Base-by-base conservation (phyloP, 2,113 vertebrate species). In the Acanthochromis polyacanthus region DNA sequence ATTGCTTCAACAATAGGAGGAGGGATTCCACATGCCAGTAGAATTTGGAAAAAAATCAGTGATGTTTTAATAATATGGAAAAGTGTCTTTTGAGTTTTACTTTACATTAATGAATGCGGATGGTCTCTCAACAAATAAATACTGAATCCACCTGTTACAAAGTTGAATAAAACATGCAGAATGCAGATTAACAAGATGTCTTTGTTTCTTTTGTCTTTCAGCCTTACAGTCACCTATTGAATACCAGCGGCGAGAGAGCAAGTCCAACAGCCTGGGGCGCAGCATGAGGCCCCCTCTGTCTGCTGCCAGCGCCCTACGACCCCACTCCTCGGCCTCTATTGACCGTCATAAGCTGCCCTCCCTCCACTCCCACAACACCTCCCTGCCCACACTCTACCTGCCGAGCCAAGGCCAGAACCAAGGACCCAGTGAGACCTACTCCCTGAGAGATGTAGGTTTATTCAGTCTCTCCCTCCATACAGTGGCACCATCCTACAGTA, bases 161-260 rank as follows among this genome's bases (percentile, higher is more conserved):
- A 43, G 14, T 22, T 40, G 38, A 61, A 22, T 56, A 19, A 56
- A 73, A 53, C 22, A 32, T 43, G 50, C 30, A 32, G 22, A 57
- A 22, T 10, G 14, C n/a, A 46, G 53, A 36, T 74, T 32, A 17
- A 22, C 69, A 0, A 25, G 19, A 30, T 19, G 22, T 17, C 0
- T 38, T n/a, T 66, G 19, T 46, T 52, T 40, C 69, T 3, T 80
- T 25, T 76, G 52, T 78, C 30, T 73, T 71, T 12, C 84, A 98
- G 97, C 97, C 62, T 88, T 97, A 90, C 97, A 97, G 90, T 98
- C 97, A 0, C 97, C 97, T 19, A 98, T 98, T 46, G 97, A 97
- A 86, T 98, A 98, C 93, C 96, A 97, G 91, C 95, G 97, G 19
- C 89, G 95, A 23, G 97, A 98, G 89, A 96, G 95, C 90, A 96